Conservation (phyloP, 2,888 invertebrate genomes). For the Marronus borbonicus region DNA sequence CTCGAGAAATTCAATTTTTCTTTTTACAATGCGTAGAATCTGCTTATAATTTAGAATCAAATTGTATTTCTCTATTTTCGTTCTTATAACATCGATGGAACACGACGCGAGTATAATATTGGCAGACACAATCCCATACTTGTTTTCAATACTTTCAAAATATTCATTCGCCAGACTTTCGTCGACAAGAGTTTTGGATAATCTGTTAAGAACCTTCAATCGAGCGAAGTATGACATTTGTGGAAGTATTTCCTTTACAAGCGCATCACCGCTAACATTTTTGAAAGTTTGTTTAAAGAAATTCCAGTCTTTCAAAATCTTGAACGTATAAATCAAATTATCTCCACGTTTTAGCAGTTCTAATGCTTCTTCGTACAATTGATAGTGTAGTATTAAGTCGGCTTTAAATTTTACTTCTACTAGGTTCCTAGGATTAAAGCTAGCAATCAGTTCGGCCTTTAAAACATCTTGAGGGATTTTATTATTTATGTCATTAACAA, state of each 20-base stretch:
- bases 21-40: conserved; percentile 48
- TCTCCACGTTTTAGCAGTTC: conserved; percentile 51
- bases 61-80: conserved; percentile 41
- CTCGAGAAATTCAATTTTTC: conserved; percentile 39
- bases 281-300: conserved; percentile 49
- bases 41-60: conserved; percentile 47
- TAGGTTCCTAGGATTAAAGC: neutral
- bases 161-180: conserved; percentile 44
- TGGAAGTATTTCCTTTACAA: conserved; percentile 49
- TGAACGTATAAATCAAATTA: conserved; percentile 33
- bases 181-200: conserved; percentile 45
- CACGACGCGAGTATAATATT: conserved; percentile 50
- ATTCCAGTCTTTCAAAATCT: conserved; percentile 52
- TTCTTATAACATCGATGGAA: conserved; percentile 43
- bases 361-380: conserved; percentile 44
- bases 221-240: conserved; percentile 48
- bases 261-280: conserved; percentile 35
- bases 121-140: conserved; percentile 53
- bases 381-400: conserved; percentile 49
- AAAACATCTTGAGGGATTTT: conserved; percentile 9
- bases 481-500: conserved; percentile 15
- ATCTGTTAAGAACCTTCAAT: conserved; percentile 50
- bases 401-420: conserved; percentile 47
- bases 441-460: neutral
- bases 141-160: conserved; percentile 50